Percentiles rank a stretch among this genome's conserved stretches.
phyloP scores from a whole-genome alignment of 1,140 invertebrate species.

The Bombus balteatus region DNA sequence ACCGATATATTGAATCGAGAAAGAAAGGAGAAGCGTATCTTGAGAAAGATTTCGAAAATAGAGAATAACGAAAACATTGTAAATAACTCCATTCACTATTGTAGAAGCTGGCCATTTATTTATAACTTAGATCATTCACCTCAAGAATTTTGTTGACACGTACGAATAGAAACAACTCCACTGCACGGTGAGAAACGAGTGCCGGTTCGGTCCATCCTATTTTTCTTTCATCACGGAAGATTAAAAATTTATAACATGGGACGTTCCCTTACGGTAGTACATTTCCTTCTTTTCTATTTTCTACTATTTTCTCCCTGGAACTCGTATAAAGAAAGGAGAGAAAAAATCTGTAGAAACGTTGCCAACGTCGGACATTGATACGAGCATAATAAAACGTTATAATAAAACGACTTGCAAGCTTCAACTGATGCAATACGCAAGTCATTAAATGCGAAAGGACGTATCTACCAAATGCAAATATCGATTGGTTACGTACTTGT shows the following conservation, averaged over 20 bases:
- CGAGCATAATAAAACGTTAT: too few relatives aligned
- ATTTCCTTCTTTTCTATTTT: not conserved
- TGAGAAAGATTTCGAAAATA: not conserved
- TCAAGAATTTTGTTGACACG: not conserved
- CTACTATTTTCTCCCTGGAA: too few relatives aligned
- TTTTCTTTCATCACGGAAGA: not conserved
- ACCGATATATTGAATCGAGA: not conserved
- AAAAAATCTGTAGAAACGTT: not conserved
- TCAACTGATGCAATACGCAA: not conserved
- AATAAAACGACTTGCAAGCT: not conserved
- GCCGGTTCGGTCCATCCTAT: not conserved
- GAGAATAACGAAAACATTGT: not conserved
- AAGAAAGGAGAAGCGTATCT: not conserved
- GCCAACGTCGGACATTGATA: not conserved
- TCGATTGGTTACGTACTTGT: not conserved
- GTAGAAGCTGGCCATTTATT: not conserved
- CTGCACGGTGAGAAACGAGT: not conserved
- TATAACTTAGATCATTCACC: not conserved
- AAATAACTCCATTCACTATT: not conserved
- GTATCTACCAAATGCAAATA: not conserved
- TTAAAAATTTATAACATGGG: conserved; percentile 7
- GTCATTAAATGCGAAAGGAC: not conserved
- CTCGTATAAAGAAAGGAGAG: not conserved
- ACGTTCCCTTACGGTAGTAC: not conserved
- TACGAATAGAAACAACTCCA: not conserved